Evolutionary conservation across 2,888 invertebrate genomes (phyloP).

Genomic region (Oxystoma pomonae): DNA sequence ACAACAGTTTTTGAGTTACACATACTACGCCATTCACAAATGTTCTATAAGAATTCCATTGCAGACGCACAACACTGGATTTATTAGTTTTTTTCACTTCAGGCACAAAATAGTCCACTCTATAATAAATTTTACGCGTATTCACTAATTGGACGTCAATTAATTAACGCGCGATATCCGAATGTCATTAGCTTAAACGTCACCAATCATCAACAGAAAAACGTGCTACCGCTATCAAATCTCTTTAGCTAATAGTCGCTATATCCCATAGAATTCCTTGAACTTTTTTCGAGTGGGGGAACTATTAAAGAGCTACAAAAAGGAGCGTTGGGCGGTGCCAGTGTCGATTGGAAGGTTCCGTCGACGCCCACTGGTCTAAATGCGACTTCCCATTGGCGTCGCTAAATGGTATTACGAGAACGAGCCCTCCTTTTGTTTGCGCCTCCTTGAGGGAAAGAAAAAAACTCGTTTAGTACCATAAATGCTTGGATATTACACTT

Average conservation of each 20-base stretch:
- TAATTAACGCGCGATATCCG: background rate
- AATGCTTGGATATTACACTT: slow-evolving; percentile 42
- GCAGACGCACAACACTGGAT: background rate
- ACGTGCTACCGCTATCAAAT: slow-evolving; percentile 43
- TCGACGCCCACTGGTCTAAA: slow-evolving; percentile 27
- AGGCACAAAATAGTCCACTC: background rate
- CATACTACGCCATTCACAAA: background rate
- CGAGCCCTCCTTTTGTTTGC: slow-evolving; percentile 38
- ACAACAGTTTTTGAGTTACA: background rate
- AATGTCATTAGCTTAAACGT: background rate
- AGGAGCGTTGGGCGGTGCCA: slow-evolving; percentile 29
- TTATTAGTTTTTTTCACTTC: background rate
- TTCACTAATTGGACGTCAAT: background rate
- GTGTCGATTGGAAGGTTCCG: slow-evolving; percentile 31
- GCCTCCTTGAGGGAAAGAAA: slow-evolving; percentile 34
- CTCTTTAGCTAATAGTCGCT: slow-evolving; percentile 43
- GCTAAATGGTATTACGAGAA: slow-evolving; percentile 39
- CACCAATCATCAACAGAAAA: background rate
- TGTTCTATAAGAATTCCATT: background rate
- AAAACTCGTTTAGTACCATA: slow-evolving; percentile 39
- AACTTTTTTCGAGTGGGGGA: slow-evolving; percentile 29
- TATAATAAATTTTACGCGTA: background rate
- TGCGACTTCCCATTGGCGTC: slow-evolving; percentile 33
- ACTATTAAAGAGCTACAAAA: slow-evolving; percentile 30
- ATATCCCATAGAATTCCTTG: background rate